These are phyloP conservation scores for Gryon sp. DNA, from an alignment of 1,140 invertebrate species.

Conservation along the genomic window DNA sequence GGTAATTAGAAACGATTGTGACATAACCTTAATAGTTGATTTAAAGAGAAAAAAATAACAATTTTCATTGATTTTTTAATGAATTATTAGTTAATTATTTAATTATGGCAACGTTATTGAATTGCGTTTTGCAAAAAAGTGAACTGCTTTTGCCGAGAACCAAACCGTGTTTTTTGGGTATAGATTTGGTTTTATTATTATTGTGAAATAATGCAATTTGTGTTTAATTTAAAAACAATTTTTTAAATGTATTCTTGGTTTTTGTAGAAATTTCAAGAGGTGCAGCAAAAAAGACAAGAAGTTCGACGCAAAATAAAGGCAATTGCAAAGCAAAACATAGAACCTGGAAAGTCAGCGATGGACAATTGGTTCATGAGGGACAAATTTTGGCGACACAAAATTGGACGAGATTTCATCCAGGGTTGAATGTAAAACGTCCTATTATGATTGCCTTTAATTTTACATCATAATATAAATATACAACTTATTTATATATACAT, in stretches of 20 bases:
- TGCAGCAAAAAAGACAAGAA: constrained; percentile 25
- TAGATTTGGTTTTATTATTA: too few species aligned
- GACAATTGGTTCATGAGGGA: constrained; percentile 82
- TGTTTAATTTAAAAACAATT: too few species aligned
- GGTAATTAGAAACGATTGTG: too few species aligned
- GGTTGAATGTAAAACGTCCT: constrained; percentile 87
- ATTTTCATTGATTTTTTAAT: too few species aligned
- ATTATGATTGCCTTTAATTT: constrained; percentile 7
- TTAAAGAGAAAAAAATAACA: too few species aligned
- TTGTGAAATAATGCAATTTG: too few species aligned
- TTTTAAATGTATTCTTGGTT: not conserved
- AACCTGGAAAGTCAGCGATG: constrained; percentile 85
- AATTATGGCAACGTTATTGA: constrained; percentile 8
- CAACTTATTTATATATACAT: too few species aligned
- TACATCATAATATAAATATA: not conserved
- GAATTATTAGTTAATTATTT: too few species aligned
- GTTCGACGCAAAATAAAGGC: constrained; percentile 80
- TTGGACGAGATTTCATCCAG: constrained; percentile 87
- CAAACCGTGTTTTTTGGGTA: not conserved
- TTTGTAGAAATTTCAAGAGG: constrained; percentile 38
- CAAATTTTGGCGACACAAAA: constrained; percentile 85
- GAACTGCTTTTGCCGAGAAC: constrained; percentile 21
- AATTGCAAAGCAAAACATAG: constrained; percentile 86
- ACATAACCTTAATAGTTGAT: too few species aligned
- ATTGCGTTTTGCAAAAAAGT: not conserved